Base-by-base conservation (phyloP, 2,113 vertebrate genomes). In the Holacanthus passer region DNA sequence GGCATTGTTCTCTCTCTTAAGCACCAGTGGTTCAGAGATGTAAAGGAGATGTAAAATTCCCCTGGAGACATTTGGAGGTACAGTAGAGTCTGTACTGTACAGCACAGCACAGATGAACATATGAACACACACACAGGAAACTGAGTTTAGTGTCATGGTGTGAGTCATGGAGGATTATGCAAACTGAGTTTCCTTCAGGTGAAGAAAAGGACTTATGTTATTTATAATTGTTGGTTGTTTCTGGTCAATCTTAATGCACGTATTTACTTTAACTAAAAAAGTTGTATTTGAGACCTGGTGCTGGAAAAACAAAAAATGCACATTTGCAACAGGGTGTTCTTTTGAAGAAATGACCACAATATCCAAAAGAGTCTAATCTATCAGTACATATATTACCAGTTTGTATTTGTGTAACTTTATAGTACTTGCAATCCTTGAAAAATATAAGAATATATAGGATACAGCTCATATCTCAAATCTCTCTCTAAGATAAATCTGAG, bases 1-100 rank as follows among this genome's bases (percentile, higher is more conserved):
- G 16, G 12, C 24, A 56, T 73, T 83, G 77, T 82, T 45, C n/a
- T 47, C 35, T 55, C 16, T 35, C 20, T 1, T 43, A 84, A 82
- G 64, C 59, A 74, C 43, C 29, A 0, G 39, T 1, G 43, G 24
- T 48, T 75, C 19, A 31, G 24, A 87, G 32, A 43, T 78, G 56
- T 68, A 22, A 68, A 77, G 59, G 37, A 3, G 29, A 47, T 56
- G 50, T 35, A 32, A 29, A 50, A 76, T n/a, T 17, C 47, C 27
- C 52, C 66, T 1, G 2, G 20, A 70, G 68, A 50, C 65, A 29
- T 22, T 27, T 3, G 27, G 64, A 68, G 27, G 29, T 45, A 7
- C 27, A 12, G 29, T 20, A 37, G 4, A 20, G 14, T 6, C 7
- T 39, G 16, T 13, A 39, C 58, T 45, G 60, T n/a, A 41, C 45